Conservation (phyloP, 2,113 vertebrate species). For the Procavia capensis region DNA sequence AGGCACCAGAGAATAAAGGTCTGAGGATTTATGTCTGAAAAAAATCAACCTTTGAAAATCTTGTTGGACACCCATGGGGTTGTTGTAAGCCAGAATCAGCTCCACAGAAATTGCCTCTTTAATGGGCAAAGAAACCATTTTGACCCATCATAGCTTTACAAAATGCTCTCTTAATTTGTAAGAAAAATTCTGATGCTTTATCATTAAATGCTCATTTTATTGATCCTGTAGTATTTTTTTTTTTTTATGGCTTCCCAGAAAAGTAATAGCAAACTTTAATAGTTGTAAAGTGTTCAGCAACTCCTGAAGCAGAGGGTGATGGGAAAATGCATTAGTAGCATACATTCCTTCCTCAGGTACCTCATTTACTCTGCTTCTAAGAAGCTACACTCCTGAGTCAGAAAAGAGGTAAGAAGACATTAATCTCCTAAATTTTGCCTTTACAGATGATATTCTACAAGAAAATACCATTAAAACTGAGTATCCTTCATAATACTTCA, state of each 20-base stretch:
- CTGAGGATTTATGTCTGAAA: neutral
- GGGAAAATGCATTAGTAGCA: neutral
- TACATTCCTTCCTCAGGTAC: neutral
- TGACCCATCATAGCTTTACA: neutral
- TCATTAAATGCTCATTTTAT: conserved; percentile 27
- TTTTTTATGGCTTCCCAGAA: neutral
- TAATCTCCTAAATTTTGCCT: conserved; percentile 10
- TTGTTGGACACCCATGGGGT: neutral
- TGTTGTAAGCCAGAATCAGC: neutral
- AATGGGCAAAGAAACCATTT: neutral
- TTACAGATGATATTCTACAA: conserved; percentile 28
- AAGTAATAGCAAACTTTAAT: neutral
- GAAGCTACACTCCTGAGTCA: neutral
- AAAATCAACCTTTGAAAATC: neutral
- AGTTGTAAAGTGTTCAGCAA: neutral
- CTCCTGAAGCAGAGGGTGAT: neutral
- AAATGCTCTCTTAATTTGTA: neutral
- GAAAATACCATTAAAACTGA: neutral
- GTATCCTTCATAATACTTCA: neutral
- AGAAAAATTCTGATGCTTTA: conserved; percentile 12
- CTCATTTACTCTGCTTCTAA: neutral
- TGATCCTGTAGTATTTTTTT: neutral
- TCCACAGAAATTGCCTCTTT: neutral
- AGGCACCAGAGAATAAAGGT: neutral
- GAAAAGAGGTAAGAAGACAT: neutral